These are phyloP conservation scores for Napeogenes inachia DNA, from an alignment of 2,888 invertebrate species.

Conservation along the genomic window DNA sequence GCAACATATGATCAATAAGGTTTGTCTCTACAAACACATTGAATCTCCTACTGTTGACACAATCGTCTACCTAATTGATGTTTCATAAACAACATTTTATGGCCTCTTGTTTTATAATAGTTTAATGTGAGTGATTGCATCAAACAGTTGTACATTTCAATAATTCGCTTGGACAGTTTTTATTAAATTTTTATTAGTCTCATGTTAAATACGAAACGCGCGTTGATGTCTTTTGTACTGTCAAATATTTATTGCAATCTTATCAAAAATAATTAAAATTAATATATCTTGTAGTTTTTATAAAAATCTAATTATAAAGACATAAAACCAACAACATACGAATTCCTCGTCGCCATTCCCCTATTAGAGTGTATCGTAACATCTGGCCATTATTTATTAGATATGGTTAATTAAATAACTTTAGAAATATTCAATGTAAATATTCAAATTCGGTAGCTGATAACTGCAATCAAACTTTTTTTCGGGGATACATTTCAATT, in stretches of 20 bases:
- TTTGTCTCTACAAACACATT: conserved; percentile 59
- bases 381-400: conserved; percentile 23
- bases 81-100: conserved; percentile 12
- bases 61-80: conserved; percentile 20
- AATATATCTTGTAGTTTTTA: background rate
- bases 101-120: background rate
- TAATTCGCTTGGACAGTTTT: no score
- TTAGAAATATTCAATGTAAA: conserved; percentile 65
- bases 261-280: background rate
- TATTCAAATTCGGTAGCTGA: conserved; percentile 77
- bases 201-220: conserved; percentile 10
- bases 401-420: conserved; percentile 35
- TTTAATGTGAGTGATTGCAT: background rate
- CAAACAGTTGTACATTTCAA: no score
- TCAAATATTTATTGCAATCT: background rate
- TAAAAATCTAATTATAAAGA: background rate
- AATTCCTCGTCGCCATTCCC: background rate
- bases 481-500: conserved; percentile 73
- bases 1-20: conserved; percentile 66
- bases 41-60: conserved; percentile 46
- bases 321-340: background rate
- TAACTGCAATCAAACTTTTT: conserved; percentile 74
- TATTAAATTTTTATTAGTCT: conserved; percentile 3
- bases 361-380: conserved; percentile 1
- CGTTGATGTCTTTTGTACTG: conserved; percentile 31